These are phyloP conservation scores for Ophion slaviceki DNA, from an alignment of 2,888 invertebrate species.

Conservation along the genomic window DNA sequence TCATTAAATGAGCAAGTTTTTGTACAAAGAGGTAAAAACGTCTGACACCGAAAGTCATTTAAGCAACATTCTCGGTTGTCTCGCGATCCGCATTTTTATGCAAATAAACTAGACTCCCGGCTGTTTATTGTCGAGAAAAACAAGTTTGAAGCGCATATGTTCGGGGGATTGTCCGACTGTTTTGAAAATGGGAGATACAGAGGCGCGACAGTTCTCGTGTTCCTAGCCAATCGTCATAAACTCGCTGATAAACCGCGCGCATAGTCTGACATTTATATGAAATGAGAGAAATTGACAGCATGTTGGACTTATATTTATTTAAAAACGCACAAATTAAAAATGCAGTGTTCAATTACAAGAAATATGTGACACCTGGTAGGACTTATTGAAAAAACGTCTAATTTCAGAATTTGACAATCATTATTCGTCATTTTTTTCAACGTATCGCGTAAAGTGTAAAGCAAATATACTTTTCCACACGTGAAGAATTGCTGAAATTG, in stretches of 20 bases:
- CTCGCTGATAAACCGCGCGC: no score
- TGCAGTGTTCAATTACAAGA: no score
- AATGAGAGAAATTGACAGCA: no score
- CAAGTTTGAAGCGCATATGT: constrained; percentile 37
- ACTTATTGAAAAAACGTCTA: no score
- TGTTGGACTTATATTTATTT: no score
- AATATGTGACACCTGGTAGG: no score
- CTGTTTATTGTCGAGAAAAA: constrained; percentile 38
- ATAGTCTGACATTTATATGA: no score
- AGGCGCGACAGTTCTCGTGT: constrained; percentile 26
- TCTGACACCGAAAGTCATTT: background rate
- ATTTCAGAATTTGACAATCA: no score
- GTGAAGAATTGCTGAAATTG: background rate
- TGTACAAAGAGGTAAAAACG: background rate
- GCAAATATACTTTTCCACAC: background rate
- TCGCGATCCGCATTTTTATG: constrained; percentile 12
- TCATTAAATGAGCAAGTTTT: background rate
- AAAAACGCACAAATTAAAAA: no score
- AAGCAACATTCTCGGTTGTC: background rate
- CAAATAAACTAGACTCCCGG: constrained; percentile 1
- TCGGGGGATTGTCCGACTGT: constrained; percentile 12
- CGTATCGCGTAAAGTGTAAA: no score
- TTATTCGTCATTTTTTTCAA: no score
- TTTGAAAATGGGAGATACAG: constrained; percentile 33
- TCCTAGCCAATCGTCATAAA: constrained; percentile 8